These are phyloP conservation scores for Montipora capricornis DNA, from an alignment of 64 coral and sea anemone genomes.

Conservation along the genomic window DNA sequence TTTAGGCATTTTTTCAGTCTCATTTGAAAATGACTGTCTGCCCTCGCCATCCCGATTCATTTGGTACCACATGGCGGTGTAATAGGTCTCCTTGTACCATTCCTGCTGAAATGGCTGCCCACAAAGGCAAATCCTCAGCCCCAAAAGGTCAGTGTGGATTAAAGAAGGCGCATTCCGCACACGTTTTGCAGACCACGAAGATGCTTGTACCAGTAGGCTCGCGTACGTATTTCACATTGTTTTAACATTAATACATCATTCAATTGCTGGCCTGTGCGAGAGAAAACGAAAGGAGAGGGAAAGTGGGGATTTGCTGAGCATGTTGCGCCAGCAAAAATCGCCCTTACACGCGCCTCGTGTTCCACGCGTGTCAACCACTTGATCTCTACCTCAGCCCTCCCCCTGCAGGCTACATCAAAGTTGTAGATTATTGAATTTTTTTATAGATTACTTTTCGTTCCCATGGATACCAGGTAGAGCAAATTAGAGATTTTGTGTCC, in stretches of 20 bases:
- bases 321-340: background rate
- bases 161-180: background rate
- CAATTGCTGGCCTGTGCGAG: background rate
- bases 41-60: background rate
- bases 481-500: too few species aligned
- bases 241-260: background rate
- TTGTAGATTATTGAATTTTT: too few species aligned
- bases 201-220: constrained; percentile 6
- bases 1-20: background rate
- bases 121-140: background rate
- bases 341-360: too few species aligned
- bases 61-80: background rate
- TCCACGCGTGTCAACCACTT: too few species aligned
- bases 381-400: too few species aligned
- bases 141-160: background rate
- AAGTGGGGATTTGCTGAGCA: background rate
- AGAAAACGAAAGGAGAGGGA: background rate
- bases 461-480: too few species aligned
- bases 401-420: too few species aligned
- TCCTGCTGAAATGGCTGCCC: background rate
- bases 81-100: background rate
- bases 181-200: background rate
- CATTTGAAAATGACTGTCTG: background rate
- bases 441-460: too few species aligned
- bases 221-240: background rate